These are phyloP conservation scores for Uromys caudimaculatus DNA, from an alignment of 2,797 vertebrate genomes.

Conservation along the genomic window DNA sequence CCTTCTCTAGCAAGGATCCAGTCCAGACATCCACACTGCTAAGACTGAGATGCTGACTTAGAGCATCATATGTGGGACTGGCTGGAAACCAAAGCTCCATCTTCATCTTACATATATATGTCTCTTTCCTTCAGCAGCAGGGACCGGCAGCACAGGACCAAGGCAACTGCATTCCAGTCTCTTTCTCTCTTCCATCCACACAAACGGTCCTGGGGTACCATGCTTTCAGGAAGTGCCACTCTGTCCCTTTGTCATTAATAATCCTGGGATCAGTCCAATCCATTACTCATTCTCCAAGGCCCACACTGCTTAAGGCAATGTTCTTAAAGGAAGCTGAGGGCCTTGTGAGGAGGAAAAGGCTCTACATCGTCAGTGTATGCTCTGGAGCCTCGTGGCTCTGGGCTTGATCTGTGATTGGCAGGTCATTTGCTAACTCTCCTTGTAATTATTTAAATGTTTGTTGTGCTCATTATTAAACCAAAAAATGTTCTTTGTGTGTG, in stretches of 20 bases:
- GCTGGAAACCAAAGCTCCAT: not conserved
- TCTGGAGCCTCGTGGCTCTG: not conserved
- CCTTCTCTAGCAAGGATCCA: not conserved
- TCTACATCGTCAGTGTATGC: not conserved
- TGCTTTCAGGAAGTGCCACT: not conserved
- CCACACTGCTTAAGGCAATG: not conserved
- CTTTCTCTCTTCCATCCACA: not conserved
- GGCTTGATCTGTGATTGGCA: not conserved
- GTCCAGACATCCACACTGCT: not conserved
- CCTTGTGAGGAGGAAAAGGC: not conserved
- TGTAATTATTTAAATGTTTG: not conserved
- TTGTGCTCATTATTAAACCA: not conserved
- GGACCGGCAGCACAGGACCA: not conserved
- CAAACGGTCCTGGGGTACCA: not conserved
- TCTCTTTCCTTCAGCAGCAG: constrained; percentile 24
- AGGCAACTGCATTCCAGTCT: not conserved
- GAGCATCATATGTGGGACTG: rapidly evolving
- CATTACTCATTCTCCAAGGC: not conserved
- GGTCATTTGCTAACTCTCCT: not conserved
- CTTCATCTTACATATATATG: not conserved
- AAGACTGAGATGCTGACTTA: not conserved
- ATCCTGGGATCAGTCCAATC: not conserved
- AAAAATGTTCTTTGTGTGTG: not conserved
- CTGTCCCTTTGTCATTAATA: not conserved
- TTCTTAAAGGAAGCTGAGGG: not conserved